Conservation (phyloP, 2,888 invertebrate species). For the Myopa testacea region DNA sequence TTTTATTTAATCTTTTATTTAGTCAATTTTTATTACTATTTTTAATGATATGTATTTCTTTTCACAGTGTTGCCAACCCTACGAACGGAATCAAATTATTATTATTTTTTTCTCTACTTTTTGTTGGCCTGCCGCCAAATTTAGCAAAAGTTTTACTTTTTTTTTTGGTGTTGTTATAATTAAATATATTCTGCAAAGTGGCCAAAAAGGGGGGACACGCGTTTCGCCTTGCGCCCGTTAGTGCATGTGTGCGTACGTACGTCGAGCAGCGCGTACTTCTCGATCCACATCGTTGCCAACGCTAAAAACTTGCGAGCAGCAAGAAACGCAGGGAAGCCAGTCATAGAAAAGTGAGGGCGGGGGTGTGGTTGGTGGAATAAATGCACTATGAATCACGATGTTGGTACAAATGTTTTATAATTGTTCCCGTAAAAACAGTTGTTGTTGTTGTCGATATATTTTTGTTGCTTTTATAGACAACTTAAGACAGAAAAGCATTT, state of each 20-base stretch:
- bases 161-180: neutral
- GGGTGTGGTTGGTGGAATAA: neutral
- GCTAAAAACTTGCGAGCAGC: neutral
- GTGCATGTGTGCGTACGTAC: neutral
- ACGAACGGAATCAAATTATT: too few relatives aligned
- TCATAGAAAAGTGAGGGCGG: neutral
- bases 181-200: neutral
- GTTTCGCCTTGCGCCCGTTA: neutral
- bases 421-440: neutral
- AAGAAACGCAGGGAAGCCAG: neutral
- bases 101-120: neutral
- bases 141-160: neutral
- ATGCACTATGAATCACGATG: neutral
- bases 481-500: neutral
- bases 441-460: neutral
- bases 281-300: conserved; percentile 4
- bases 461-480: neutral
- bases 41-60: too few relatives aligned
- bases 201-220: neutral
- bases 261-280: neutral
- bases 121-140: conserved; percentile 7
- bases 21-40: too few relatives aligned
- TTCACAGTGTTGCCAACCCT: too few relatives aligned
- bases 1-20: too few relatives aligned
- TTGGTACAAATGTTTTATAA: neutral